Conservation (phyloP, 1,140 invertebrate genomes). For the Habropoda laboriosa region DNA sequence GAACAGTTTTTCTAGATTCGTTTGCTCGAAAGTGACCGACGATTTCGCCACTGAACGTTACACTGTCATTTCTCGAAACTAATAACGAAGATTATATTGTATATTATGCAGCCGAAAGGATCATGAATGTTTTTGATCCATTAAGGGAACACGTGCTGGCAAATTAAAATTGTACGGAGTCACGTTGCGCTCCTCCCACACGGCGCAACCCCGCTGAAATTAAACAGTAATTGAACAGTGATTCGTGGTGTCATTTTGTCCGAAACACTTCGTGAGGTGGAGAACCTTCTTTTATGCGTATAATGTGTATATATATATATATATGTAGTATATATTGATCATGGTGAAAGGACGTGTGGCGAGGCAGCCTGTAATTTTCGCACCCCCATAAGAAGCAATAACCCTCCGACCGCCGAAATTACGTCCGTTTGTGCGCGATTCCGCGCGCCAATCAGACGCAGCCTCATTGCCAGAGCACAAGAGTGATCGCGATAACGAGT, state of each 20-base stretch:
- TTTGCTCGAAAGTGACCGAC: too few relatives aligned
- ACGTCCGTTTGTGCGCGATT: constrained; percentile 76
- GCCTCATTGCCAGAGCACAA: constrained; percentile 58
- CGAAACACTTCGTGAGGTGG: constrained; percentile 46
- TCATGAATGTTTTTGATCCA: too few relatives aligned
- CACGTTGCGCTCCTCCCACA: too few relatives aligned
- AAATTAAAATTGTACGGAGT: constrained; percentile 14
- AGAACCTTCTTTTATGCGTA: constrained; percentile 39
- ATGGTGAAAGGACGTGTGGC: constrained; percentile 60
- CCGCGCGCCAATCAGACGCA: constrained; percentile 66
- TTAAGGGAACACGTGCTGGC: background rate
- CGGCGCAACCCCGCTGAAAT: constrained; percentile 10
- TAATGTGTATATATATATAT: constrained; percentile 42
- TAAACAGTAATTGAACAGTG: constrained; percentile 64
- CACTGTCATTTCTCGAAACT: too few relatives aligned
- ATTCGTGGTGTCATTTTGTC: constrained; percentile 68
- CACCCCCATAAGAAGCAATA: constrained; percentile 68
- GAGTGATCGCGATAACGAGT: constrained; percentile 74
- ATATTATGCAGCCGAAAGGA: too few relatives aligned
- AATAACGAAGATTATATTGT: too few relatives aligned
- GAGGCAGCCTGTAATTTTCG: constrained; percentile 74
- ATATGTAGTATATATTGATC: constrained; percentile 63
- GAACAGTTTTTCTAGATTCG: too few relatives aligned
- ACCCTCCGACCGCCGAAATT: constrained; percentile 72
- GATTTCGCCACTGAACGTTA: too few relatives aligned